Conservation (phyloP, 2,113 vertebrate species). For the Odobenus rosmarus region DNA sequence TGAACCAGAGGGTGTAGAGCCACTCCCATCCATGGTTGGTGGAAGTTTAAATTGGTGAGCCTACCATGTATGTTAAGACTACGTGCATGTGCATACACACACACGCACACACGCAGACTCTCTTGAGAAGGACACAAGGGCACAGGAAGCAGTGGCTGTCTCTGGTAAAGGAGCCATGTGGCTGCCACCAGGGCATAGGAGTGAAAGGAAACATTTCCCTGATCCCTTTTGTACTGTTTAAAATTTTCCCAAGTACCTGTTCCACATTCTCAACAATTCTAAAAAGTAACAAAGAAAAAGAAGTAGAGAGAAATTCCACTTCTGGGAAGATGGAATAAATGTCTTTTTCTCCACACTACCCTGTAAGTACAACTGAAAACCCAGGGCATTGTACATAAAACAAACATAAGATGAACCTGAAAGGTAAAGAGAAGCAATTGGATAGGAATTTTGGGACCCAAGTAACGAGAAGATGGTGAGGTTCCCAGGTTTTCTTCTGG, state of each 20-base stretch:
- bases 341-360: background rate
- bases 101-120: background rate
- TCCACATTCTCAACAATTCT: background rate
- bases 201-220: background rate
- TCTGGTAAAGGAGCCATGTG: background rate
- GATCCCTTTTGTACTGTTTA: background rate
- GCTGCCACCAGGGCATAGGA: background rate
- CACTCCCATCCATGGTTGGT: background rate
- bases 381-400: background rate
- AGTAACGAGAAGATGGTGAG: background rate
- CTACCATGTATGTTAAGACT: background rate
- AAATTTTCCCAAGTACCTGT: background rate
- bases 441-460: background rate
- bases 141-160: background rate
- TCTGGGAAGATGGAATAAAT: background rate
- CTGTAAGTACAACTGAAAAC: background rate
- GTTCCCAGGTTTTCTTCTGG: background rate
- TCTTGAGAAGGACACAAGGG: background rate
- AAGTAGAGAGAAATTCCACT: background rate
- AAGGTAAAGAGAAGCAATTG: background rate
- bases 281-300: background rate
- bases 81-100: background rate
- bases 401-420: background rate
- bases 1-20: background rate
- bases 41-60: background rate